These are phyloP conservation scores for Torymus aiolomorphi DNA, from an alignment of 2,888 invertebrate species.

Conservation along the genomic window DNA sequence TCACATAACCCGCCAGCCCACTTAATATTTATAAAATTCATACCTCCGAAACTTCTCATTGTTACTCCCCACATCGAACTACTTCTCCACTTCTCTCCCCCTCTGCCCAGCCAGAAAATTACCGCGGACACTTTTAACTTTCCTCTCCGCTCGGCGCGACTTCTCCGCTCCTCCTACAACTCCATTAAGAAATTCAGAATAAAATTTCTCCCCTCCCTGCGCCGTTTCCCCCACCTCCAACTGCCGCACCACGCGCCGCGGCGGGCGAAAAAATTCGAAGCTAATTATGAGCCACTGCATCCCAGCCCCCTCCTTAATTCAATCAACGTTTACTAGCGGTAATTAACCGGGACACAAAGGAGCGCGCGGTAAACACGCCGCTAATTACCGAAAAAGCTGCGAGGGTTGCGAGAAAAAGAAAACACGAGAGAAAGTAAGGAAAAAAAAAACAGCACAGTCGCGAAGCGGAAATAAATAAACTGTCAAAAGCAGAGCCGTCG, in stretches of 20 bases:
- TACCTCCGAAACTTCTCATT: no score
- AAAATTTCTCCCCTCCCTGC: not conserved
- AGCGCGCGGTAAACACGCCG: not conserved
- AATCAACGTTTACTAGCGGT: not conserved
- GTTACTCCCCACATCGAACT: not conserved
- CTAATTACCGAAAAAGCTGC: not conserved
- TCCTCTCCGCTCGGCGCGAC: no score
- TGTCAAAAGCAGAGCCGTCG: conserved; percentile 36
- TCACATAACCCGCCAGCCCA: no score
- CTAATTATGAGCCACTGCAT: conserved; percentile 12
- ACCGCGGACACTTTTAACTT: no score
- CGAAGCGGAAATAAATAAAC: conserved; percentile 41
- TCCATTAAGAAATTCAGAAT: conserved; percentile 2
- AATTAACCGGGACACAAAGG: conserved; percentile 2
- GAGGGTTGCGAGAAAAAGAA: not conserved
- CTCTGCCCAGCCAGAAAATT: no score
- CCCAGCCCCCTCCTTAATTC: not conserved
- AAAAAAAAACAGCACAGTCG: not conserved
- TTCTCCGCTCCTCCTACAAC: not conserved
- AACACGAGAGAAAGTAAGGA: not conserved
- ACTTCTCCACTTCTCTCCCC: not conserved
- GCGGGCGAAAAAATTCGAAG: not conserved
- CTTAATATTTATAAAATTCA: no score
- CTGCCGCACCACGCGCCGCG: no score
- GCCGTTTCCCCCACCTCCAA: not conserved